These are phyloP conservation scores for Taurulus bubalis DNA, from an alignment of 2,113 vertebrate species.

Conservation along the genomic window DNA sequence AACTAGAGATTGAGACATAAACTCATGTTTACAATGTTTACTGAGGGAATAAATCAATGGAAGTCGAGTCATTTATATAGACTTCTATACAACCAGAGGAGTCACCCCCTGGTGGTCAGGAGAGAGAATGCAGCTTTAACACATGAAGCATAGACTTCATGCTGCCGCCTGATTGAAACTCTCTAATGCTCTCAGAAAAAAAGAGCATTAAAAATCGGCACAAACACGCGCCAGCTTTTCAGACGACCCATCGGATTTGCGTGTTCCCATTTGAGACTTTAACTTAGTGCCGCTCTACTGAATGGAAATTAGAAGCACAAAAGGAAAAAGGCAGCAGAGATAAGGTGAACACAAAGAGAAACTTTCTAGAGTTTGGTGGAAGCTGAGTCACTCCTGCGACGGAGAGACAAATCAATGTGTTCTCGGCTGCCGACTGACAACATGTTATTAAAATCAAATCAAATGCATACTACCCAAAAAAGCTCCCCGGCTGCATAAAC, in stretches of 20 bases:
- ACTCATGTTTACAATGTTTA: no score
- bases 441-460: slow-evolving; percentile 67
- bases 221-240: neutral
- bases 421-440: slow-evolving; percentile 52
- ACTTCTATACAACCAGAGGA: no score
- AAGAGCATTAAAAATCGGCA: no score
- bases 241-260: neutral
- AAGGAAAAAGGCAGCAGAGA: slow-evolving; percentile 12
- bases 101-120: no score
- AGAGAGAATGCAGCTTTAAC: no score
- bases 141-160: no score
- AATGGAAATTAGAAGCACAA: neutral
- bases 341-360: slow-evolving; percentile 14
- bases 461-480: slow-evolving; percentile 25
- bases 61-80: no score
- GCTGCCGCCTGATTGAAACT: no score
- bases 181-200: no score
- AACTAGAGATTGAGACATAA: no score
- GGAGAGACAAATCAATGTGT: slow-evolving; percentile 30
- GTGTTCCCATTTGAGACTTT: neutral
- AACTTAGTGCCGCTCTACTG: neutral
- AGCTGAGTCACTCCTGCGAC: slow-evolving; percentile 34
- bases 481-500: slow-evolving; percentile 33
- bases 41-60: no score
- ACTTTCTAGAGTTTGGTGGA: neutral